Evolutionary conservation across 2,888 invertebrate genomes (phyloP), one percentile per base, ranked within the genome.

Genomic region (Drosophila paranaensis): DNA sequence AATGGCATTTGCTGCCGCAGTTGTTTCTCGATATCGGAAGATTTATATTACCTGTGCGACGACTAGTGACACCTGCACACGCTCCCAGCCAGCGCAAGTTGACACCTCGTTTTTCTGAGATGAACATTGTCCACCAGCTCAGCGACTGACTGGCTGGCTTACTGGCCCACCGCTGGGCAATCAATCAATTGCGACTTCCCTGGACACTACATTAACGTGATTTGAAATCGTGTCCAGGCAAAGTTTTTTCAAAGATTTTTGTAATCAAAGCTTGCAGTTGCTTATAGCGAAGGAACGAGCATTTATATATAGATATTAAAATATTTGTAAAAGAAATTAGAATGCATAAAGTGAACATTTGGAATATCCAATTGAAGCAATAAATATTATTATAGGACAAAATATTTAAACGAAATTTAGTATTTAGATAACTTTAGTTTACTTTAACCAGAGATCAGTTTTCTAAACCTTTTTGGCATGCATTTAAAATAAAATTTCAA

Each of bases 131-230:
- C 27, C 3, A 60, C 64, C 16, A 4, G 10, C 16, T 33, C 6
- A 30, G 0, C 10, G 25, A 39, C 60, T 60, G 42, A 46, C 71
- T 37, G 51, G 6, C 35, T 67, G 20, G 35, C 20, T 20, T 20
- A 48, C 64, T 48, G 35, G 53, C 61, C 61, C 46, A 56, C 73
- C 60, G 85, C 89, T 89, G 81, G 46, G 88, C 71, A 84, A 84
- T 89, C 71, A 84, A 87, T 84, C 85, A 81, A 67, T 64, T 56
- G 55, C 30, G 51, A 60, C 60, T 60, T 39, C 62, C 42, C 53
- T 20, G 30, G 40, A 11, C 51, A 65, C 20, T 51, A 20, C 20
- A 74, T 78, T 62, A 67, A 20, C 64, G 25, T 25, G 51, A 37
- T 51, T 25, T 9, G 13, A 51, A 51, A 20, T 50, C 16, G 13